These are phyloP conservation scores for Pterois miles DNA, from an alignment of 2,797 vertebrate species.

Conservation along the genomic window DNA sequence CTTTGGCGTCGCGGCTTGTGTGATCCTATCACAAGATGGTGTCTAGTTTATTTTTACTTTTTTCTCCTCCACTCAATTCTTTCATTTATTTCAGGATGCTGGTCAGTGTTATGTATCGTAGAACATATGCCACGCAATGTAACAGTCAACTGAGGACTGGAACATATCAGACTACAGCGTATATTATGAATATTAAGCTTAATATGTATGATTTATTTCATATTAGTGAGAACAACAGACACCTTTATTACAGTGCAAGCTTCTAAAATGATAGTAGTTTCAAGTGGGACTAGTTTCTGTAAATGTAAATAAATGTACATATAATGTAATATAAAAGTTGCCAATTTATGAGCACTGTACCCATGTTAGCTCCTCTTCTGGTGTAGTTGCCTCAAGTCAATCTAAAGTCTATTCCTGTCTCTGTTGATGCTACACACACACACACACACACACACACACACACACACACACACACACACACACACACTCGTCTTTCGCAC, in stretches of 20 bases:
- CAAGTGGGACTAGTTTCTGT: neutral
- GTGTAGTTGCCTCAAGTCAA: neutral
- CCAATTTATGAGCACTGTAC: neutral
- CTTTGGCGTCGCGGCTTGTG: fast-evolving
- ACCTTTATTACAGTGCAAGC: neutral
- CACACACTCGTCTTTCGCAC: conserved; percentile 17
- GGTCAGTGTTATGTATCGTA: neutral
- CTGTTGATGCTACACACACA: neutral
- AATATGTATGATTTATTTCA: neutral
- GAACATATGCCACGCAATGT: neutral
- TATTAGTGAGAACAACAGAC: neutral
- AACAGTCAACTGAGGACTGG: no score
- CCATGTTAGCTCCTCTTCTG: neutral
- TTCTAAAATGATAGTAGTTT: neutral
- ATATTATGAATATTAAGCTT: neutral
- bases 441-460: conserved; percentile 17
- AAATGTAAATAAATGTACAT: no score
- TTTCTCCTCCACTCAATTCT: neutral
- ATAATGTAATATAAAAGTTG: neutral
- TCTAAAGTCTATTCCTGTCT: conserved; percentile 25
- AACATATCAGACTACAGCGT: no score
- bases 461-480: conserved; percentile 15
- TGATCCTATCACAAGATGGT: no score
- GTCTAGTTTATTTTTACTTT: neutral
- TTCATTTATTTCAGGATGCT: neutral